phyloP scores from a whole-genome alignment of 2,113 vertebrate species.

The Erpornis zantholeuca region DNA sequence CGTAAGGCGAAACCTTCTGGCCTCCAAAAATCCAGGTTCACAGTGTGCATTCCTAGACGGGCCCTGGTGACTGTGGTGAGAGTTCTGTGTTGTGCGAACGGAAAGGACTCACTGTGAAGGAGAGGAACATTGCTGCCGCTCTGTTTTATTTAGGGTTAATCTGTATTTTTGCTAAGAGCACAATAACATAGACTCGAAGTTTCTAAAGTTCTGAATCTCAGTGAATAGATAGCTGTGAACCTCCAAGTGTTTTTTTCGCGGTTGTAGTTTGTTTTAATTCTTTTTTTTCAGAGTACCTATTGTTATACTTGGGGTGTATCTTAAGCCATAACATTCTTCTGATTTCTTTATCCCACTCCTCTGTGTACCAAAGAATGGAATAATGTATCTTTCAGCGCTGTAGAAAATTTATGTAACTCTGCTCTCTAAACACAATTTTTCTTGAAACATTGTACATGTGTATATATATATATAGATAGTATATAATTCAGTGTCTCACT shows the following conservation, averaged over 20 bases:
- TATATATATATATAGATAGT: not conserved
- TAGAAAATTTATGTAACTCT: not conserved
- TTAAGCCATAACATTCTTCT: not conserved
- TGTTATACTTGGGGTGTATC: not conserved
- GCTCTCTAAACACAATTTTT: not conserved
- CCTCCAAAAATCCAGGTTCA: fast-evolving
- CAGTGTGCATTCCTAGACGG: fast-evolving
- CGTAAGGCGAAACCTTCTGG: fast-evolving
- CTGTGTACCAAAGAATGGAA: not conserved
- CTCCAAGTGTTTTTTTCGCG: no score
- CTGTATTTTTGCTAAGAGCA: not conserved
- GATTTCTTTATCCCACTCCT: not conserved
- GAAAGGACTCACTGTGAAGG: fast-evolving
- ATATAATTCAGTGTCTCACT: not conserved
- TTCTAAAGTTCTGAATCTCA: not conserved
- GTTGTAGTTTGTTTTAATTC: not conserved
- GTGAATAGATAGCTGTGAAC: not conserved
- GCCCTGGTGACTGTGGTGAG: no score
- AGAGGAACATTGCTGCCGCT: no score
- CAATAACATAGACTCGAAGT: not conserved
- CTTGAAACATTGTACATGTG: not conserved
- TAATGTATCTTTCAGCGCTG: not conserved
- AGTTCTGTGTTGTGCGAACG: no score
- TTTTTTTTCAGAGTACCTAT: not conserved
- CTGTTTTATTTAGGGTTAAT: not conserved